Evolutionary conservation across 2,797 vertebrate species (phyloP).

Genomic region (Labroides dimidiatus): DNA sequence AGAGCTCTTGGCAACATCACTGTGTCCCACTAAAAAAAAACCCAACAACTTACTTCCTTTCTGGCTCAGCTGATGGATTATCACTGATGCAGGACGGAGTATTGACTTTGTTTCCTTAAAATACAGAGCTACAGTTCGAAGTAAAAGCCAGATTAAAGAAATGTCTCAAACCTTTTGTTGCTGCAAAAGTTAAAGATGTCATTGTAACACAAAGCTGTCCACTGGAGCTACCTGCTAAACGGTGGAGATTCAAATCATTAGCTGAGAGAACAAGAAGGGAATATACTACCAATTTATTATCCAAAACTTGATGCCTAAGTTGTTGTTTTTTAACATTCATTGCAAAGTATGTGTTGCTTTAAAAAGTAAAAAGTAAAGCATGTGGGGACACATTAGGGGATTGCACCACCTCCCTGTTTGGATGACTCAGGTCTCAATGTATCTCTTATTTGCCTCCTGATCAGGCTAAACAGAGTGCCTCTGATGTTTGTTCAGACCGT

Average conservation of each 20-base stretch:
- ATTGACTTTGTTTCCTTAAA: constrained; percentile 34
- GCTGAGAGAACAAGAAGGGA: neutral
- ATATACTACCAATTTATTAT: neutral
- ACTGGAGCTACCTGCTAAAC: neutral
- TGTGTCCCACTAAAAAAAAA: constrained; percentile 65
- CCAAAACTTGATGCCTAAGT: no score
- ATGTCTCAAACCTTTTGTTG: constrained; percentile 10
- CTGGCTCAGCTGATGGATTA: constrained; percentile 52
- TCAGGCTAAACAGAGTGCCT: constrained; percentile 16
- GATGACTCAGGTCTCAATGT: constrained; percentile 6
- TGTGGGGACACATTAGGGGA: neutral
- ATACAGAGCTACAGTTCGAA: constrained; percentile 10
- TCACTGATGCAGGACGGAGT: constrained; percentile 54
- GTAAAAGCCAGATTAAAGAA: constrained; percentile 14
- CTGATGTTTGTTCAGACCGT: constrained; percentile 18
- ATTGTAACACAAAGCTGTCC: no score
- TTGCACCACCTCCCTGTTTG: neutral
- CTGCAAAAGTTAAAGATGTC: neutral
- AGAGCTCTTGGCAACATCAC: constrained; percentile 55
- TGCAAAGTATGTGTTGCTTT: neutral
- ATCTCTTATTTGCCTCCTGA: constrained; percentile 6
- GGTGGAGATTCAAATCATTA: neutral
- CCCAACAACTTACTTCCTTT: constrained; percentile 52
- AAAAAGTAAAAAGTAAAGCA: neutral
- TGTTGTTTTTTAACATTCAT: neutral